phyloP scores from a whole-genome alignment of 2,888 invertebrate genomes.

The Lapara coniferarum region DNA sequence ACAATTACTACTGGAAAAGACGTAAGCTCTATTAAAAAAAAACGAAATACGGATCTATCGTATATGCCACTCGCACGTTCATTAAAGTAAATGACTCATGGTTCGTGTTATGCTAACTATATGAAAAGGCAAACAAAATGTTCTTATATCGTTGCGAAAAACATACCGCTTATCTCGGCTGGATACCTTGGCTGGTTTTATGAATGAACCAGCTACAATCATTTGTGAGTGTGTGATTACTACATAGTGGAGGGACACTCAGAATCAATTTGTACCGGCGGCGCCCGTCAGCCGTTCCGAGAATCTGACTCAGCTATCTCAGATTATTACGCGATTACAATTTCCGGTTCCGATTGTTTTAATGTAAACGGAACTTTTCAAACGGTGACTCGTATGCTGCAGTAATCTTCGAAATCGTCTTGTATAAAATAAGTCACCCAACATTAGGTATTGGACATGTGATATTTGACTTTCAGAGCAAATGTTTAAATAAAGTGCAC shows the following conservation, averaged over 20 bases:
- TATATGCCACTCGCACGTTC: constrained; percentile 49
- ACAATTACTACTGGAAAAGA: constrained; percentile 60
- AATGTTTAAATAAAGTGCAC: not conserved
- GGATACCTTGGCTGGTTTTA: constrained; percentile 55
- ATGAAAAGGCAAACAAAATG: constrained; percentile 54
- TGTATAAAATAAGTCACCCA: not conserved
- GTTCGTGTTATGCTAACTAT: constrained; percentile 55
- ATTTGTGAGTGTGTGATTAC: constrained; percentile 46
- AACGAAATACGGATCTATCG: constrained; percentile 59
- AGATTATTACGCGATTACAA: constrained; percentile 27
- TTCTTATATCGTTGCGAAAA: constrained; percentile 46
- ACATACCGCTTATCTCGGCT: constrained; percentile 55
- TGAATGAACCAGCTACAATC: constrained; percentile 70
- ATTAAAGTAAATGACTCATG: constrained; percentile 54
- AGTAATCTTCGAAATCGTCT: not conserved
- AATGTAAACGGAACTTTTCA: constrained; percentile 20
- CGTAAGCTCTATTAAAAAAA: constrained; percentile 64
- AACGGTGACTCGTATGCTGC: not conserved
- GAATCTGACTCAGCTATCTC: constrained; percentile 55
- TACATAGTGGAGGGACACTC: constrained; percentile 49
- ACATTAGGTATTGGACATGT: not conserved
- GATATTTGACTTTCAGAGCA: not conserved
- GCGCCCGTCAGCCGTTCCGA: constrained; percentile 50
- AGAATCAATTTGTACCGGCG: constrained; percentile 55
- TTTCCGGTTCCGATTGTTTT: constrained; percentile 21